These are phyloP conservation scores for Macquaria ambigua DNA, from an alignment of 2,113 vertebrate genomes.

Conservation along the genomic window DNA sequence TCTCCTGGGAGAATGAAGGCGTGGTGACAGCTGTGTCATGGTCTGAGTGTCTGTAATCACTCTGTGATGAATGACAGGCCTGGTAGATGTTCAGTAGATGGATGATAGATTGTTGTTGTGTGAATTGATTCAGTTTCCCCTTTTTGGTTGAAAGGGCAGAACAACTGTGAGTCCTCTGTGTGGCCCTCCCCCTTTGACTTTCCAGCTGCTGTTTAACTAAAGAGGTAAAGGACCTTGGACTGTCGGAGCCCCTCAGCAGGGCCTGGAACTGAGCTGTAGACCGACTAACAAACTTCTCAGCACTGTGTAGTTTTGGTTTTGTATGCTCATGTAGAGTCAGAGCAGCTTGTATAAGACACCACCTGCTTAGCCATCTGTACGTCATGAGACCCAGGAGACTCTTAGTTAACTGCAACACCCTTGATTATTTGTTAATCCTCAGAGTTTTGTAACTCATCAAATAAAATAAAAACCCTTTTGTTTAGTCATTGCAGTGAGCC, in stretches of 20 bases:
- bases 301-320: neutral
- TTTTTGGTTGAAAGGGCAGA: constrained; percentile 36
- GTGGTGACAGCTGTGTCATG: neutral
- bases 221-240: constrained; percentile 78
- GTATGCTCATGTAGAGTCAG: constrained; percentile 5
- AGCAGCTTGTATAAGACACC: constrained; percentile 24
- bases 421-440: constrained; percentile 10
- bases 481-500: neutral
- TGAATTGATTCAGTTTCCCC: constrained; percentile 36
- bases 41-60: constrained; percentile 15
- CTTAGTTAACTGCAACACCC: neutral
- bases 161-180: constrained; percentile 28
- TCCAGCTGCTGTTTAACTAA: constrained; percentile 80
- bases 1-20: neutral
- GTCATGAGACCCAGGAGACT: constrained; percentile 2
- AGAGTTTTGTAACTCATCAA: constrained; percentile 3
- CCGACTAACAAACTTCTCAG: constrained; percentile 7
- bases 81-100: neutral
- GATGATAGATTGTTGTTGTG: neutral
- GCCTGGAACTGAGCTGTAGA: constrained; percentile 21
- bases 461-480: neutral
- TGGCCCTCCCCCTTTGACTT: constrained; percentile 19
- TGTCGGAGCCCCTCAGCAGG: constrained; percentile 43
- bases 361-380: constrained; percentile 37
- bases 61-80: constrained; percentile 4